Conservation (phyloP, 2,113 vertebrate genomes). For the Thermophis baileyi region DNA sequence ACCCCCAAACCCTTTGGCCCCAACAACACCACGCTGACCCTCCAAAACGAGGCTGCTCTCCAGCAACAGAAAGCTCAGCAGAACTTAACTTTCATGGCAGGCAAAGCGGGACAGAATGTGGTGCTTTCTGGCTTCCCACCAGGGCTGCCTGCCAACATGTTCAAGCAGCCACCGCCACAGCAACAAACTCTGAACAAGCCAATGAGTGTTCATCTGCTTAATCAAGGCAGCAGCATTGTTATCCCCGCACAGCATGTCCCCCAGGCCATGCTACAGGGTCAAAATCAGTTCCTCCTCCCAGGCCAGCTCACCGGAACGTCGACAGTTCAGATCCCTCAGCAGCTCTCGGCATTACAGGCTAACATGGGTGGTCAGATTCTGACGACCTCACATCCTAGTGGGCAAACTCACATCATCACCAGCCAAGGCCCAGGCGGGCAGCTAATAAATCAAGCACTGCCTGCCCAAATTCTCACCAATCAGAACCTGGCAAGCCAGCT, state of each 20-base stretch:
- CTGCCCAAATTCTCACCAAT: slow-evolving; percentile 80
- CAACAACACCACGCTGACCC: slow-evolving; percentile 66
- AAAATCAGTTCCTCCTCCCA: slow-evolving; percentile 89
- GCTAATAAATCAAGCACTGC: slow-evolving; percentile 79
- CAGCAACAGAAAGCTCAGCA: slow-evolving; percentile 81
- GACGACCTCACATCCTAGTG: slow-evolving; percentile 73
- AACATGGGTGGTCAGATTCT: slow-evolving; percentile 82
- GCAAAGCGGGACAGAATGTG: slow-evolving; percentile 87
- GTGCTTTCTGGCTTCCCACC: slow-evolving; percentile 85
- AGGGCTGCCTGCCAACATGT: slow-evolving; percentile 75
- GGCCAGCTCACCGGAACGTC: slow-evolving; percentile 54
- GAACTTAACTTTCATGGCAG: slow-evolving; percentile 87
- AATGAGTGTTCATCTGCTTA: slow-evolving; percentile 90
- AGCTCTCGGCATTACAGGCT: slow-evolving; percentile 77
- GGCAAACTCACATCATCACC: slow-evolving; percentile 79
- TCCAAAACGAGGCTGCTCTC: slow-evolving; percentile 81
- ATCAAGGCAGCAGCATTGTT: slow-evolving; percentile 91
- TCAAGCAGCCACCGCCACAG: slow-evolving; percentile 73
- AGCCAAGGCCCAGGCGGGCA: slow-evolving; percentile 84
- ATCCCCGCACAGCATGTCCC: slow-evolving; percentile 89
- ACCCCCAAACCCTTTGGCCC: slow-evolving; percentile 71
- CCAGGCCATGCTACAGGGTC: slow-evolving; percentile 75
- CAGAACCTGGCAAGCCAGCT: slow-evolving; percentile 78
- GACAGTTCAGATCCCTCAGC: slow-evolving; percentile 66
- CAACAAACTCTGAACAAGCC: slow-evolving; percentile 81